Evolutionary conservation across 2,113 vertebrate species (phyloP).

Genomic region (Cavia porcellus): DNA sequence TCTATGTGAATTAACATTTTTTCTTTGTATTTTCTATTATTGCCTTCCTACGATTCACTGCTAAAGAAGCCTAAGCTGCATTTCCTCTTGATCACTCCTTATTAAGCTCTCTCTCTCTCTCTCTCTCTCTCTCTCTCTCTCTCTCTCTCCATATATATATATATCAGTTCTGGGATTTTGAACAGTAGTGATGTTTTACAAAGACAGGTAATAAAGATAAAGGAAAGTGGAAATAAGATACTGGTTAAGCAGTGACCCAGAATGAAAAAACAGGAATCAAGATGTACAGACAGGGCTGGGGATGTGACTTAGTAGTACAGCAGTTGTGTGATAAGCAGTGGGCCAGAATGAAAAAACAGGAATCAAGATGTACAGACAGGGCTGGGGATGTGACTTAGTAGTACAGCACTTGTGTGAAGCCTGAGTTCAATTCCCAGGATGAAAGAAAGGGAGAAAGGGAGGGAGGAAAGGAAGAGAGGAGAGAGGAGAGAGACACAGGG

Average conservation of each 20-base stretch:
- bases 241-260: background rate
- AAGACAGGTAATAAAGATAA: background rate
- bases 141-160: too few relatives aligned
- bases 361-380: too few relatives aligned
- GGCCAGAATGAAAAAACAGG: too few relatives aligned
- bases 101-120: background rate
- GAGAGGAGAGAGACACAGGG: background rate
- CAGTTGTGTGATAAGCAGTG: too few relatives aligned
- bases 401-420: background rate
- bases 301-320: too few relatives aligned
- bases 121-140: too few relatives aligned
- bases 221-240: background rate
- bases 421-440: background rate
- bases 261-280: background rate
- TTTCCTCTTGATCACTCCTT: slow-evolving; percentile 59
- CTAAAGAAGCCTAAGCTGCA: slow-evolving; percentile 37
- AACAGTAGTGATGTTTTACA: slow-evolving; percentile 50
- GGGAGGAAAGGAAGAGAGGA: background rate
- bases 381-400: too few relatives aligned
- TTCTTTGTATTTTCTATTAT: background rate
- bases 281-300: background rate
- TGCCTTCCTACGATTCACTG: slow-evolving; percentile 48
- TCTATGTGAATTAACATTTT: slow-evolving; percentile 40
- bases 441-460: background rate
- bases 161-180: slow-evolving; percentile 14